These are phyloP conservation scores for Pomatorhinus ruficollis DNA, from an alignment of 2,113 vertebrate genomes.

Conservation along the genomic window DNA sequence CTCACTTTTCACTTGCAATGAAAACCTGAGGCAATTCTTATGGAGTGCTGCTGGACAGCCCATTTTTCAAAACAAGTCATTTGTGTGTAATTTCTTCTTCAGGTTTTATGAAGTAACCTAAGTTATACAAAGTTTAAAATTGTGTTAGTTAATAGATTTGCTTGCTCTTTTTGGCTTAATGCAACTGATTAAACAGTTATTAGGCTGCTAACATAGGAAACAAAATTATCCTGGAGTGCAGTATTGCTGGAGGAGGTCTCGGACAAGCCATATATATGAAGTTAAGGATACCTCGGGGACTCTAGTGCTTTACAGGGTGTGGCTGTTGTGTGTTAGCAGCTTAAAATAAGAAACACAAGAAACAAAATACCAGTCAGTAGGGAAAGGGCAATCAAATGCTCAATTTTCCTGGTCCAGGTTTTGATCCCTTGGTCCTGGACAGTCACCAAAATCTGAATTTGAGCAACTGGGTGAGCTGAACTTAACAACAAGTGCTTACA, in stretches of 20 bases:
- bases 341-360: background rate
- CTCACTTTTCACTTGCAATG: rapidly evolving
- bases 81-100: background rate
- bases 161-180: background rate
- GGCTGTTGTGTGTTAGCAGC: background rate
- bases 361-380: background rate
- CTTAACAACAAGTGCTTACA: background rate
- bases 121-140: background rate
- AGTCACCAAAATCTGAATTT: background rate
- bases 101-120: background rate
- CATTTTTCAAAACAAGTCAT: background rate
- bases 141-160: background rate
- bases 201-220: background rate
- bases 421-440: background rate
- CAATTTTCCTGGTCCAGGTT: background rate
- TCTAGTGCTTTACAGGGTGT: background rate
- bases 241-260: background rate
- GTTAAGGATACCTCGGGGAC: background rate
- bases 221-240: background rate
- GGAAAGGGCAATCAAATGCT: background rate
- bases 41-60: background rate
- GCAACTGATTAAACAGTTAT: background rate
- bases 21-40: background rate
- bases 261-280: background rate
- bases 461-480: background rate